These are phyloP conservation scores for Pristiophorus japonicus DNA, from an alignment of 2,113 vertebrate genomes.

Conservation along the genomic window DNA sequence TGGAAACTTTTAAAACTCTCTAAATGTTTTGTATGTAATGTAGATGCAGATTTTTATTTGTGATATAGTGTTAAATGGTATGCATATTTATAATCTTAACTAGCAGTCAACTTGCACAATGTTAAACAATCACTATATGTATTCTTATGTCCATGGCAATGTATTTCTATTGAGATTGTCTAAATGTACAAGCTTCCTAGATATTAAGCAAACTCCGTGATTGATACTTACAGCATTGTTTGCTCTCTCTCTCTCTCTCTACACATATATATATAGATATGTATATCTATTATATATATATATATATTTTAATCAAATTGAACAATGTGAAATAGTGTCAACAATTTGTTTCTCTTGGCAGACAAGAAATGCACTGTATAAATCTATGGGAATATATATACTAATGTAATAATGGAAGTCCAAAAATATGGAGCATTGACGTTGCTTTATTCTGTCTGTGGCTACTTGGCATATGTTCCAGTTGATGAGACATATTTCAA, in stretches of 20 bases:
- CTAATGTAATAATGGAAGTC: constrained; percentile 3
- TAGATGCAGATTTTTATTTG: constrained; percentile 55
- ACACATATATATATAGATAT: background rate
- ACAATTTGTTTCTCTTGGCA: constrained; percentile 38
- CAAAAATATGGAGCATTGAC: constrained; percentile 19
- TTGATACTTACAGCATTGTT: constrained; percentile 8
- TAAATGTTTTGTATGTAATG: constrained; percentile 75
- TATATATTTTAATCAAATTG: constrained; percentile 61
- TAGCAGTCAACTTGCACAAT: constrained; percentile 23
- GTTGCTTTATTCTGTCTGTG: constrained; percentile 8
- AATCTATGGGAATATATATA: constrained; percentile 18
- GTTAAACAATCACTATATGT: constrained; percentile 26
- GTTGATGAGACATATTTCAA: constrained; percentile 15
- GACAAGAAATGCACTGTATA: background rate
- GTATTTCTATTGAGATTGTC: constrained; percentile 28
- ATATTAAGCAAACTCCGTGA: constrained; percentile 16
- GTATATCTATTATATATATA: constrained; percentile 48
- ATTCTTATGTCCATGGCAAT: background rate
- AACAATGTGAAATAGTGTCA: constrained; percentile 62
- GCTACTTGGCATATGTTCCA: background rate
- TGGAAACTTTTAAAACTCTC: constrained; percentile 58
- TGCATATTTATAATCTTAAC: constrained; percentile 29
- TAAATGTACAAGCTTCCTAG: constrained; percentile 13
- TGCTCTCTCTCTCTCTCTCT: background rate
- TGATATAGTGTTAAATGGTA: constrained; percentile 44